Base-by-base conservation (phyloP, 1,140 invertebrate species). In the Microplitis mediator region DNA sequence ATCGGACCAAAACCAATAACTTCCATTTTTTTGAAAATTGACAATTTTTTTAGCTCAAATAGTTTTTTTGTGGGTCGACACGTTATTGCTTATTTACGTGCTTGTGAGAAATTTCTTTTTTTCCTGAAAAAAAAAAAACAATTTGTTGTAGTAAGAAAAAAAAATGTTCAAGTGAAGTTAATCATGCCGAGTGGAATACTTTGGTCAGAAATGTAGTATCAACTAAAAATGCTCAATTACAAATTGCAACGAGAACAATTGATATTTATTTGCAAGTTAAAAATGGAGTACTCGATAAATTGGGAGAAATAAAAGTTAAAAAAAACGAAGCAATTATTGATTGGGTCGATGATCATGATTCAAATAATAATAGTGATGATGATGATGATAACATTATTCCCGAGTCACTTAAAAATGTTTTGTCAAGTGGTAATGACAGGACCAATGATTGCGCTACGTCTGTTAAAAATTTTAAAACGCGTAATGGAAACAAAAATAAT, bases 131-230 rank as follows among this genome's bases (percentile, higher is more conserved):
- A 23, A 23, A 23, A 23, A 23, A 23, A 23, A 23, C 0, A 45
- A 9, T 45, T 45, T 45, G 5, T 45, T 45, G 39, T 45, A 86
- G 85, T 56, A 82, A 82, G 60, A 85, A 85, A 67, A 84, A 85
- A 69, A 84, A 84, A 32, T 86, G 85, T 74, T 82, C 81, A 23
- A 76, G 52, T 14, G 76, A 75, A 36, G 60, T 83, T 16, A 84
- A 80, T 65, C 62, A 79, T 4, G 65, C 78, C 0, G 84, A 86
- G 5, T 86, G 84, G 85, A 85, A 85, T 73, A 81, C 78, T 54
- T 72, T 82, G 1, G 11, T 86, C 1, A 34, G 74, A 2, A 82
- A 78, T 11, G 74, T 76, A 0, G 52, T 85, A 39, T 69, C 77
- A 8, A 72, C 36, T 4, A 58, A 76, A 11, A 78, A 80, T 9